These are phyloP conservation scores for Volucella inflata DNA, from an alignment of 2,888 invertebrate species.

Conservation along the genomic window DNA sequence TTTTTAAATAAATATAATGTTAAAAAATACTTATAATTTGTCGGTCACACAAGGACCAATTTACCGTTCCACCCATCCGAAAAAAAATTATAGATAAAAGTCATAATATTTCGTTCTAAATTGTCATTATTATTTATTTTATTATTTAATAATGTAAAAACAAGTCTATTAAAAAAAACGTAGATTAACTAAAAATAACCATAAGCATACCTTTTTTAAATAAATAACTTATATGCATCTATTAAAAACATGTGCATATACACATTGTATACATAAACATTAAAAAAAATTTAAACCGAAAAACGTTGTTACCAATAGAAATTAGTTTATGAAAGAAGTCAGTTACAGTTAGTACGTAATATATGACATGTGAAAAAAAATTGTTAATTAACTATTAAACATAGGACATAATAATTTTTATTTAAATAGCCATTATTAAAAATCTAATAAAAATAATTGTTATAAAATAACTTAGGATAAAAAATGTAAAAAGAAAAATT, in stretches of 20 bases:
- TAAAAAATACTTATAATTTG: slow-evolving; percentile 42
- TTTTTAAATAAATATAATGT: slow-evolving; percentile 52
- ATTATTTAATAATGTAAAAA: slow-evolving; percentile 38
- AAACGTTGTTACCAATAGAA: slow-evolving; percentile 59
- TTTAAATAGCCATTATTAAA: slow-evolving; percentile 45
- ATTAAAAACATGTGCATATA: slow-evolving; percentile 37
- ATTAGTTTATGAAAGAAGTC: slow-evolving; percentile 42
- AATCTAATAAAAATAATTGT: slow-evolving; percentile 33
- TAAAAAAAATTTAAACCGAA: slow-evolving; percentile 43
- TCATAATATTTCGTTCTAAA: slow-evolving; percentile 22
- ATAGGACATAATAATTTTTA: slow-evolving; percentile 38
- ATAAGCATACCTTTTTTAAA: slow-evolving; percentile 16
- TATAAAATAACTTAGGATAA: slow-evolving; percentile 39
- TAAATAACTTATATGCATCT: slow-evolving; percentile 39
- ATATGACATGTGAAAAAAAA: slow-evolving; percentile 39
- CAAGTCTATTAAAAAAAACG: slow-evolving; percentile 60
- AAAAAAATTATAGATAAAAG: slow-evolving; percentile 3
- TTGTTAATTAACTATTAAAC: slow-evolving; percentile 37
- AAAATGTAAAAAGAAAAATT: slow-evolving; percentile 36
- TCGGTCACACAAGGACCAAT: slow-evolving; percentile 65
- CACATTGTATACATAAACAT: slow-evolving; percentile 45
- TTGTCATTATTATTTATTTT: slow-evolving; percentile 25
- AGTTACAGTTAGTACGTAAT: slow-evolving; percentile 55
- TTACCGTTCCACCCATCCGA: slow-evolving; percentile 34
- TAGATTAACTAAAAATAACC: slow-evolving; percentile 37